phyloP scores from a whole-genome alignment of 2,888 invertebrate species.

The Steinernema hermaphroditum region DNA sequence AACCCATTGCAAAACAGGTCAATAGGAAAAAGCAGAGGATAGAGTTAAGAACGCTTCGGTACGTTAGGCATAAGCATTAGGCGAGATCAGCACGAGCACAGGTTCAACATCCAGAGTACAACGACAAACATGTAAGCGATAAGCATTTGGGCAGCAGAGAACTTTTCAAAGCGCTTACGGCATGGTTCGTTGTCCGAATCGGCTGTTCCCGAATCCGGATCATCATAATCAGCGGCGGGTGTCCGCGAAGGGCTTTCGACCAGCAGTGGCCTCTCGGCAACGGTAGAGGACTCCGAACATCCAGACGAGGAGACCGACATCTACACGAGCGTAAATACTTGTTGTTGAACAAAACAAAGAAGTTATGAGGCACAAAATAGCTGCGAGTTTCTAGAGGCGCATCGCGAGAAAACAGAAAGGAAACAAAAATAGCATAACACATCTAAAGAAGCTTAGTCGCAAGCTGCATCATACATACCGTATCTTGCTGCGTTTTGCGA shows the following conservation, averaged over 20 bases:
- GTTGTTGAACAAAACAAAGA: background rate
- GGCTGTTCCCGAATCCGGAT: slow-evolving; percentile 61
- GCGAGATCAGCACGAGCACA: background rate
- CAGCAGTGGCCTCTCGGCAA: slow-evolving; percentile 33
- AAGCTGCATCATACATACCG: slow-evolving; percentile 31
- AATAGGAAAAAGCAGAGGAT: slow-evolving; percentile 11
- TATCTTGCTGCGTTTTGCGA: slow-evolving; percentile 36
- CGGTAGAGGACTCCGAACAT: slow-evolving; percentile 27
- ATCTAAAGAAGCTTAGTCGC: background rate
- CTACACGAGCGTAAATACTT: slow-evolving; percentile 39
- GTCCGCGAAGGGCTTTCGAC: slow-evolving; percentile 43
- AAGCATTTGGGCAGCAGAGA: too few relatives aligned
- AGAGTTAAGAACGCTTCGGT: too few relatives aligned
- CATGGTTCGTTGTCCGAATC: slow-evolving; percentile 56
- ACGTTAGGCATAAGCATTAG: background rate
- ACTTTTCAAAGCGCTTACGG: slow-evolving; percentile 29
- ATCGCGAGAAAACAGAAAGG: background rate
- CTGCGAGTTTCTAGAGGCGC: background rate
- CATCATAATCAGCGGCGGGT: slow-evolving; percentile 62
- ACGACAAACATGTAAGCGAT: background rate
- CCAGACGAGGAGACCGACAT: slow-evolving; percentile 58
- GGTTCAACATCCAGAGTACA: background rate
- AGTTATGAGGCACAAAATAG: slow-evolving; percentile 15
- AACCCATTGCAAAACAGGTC: slow-evolving; percentile 17
- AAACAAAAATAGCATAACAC: background rate